Conservation (phyloP, 2,113 vertebrate genomes). For the Smithornis capensis region DNA sequence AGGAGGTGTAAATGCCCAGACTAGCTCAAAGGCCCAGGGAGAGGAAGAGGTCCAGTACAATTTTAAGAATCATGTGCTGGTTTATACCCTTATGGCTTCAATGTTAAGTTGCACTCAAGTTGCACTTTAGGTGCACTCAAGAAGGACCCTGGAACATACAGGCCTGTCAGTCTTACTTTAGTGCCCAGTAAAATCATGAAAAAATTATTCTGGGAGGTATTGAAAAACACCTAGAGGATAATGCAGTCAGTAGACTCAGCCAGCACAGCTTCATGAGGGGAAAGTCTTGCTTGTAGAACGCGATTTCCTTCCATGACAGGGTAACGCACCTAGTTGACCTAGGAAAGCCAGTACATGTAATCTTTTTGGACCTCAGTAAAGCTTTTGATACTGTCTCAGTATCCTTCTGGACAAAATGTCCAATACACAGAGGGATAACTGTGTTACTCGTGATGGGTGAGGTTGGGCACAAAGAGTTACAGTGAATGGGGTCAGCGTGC, state of each 20-base stretch:
- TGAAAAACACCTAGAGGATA: neutral
- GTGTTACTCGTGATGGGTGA: neutral
- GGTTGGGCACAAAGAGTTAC: neutral
- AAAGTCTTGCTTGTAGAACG: neutral
- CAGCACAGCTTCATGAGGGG: neutral
- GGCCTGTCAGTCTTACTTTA: neutral
- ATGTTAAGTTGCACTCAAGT: conserved; percentile 58
- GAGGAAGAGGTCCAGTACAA: neutral
- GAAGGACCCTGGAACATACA: neutral
- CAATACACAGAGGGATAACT: neutral
- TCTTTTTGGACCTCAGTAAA: neutral
- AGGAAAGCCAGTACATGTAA: neutral
- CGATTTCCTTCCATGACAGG: neutral
- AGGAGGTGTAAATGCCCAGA: neutral
- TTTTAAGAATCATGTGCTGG: conserved; percentile 33
- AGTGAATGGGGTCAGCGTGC: neutral
- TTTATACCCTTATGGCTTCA: conserved; percentile 72
- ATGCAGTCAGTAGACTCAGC: neutral
- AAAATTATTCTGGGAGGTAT: neutral
- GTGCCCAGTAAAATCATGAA: neutral
- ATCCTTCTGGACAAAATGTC: neutral
- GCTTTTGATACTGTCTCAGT: neutral
- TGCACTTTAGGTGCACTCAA: neutral
- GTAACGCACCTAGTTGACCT: neutral
- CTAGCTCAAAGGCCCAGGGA: neutral